Evolutionary conservation across 2,113 vertebrate species (phyloP).

Genomic region (Chiloscyllium plagiosum): DNA sequence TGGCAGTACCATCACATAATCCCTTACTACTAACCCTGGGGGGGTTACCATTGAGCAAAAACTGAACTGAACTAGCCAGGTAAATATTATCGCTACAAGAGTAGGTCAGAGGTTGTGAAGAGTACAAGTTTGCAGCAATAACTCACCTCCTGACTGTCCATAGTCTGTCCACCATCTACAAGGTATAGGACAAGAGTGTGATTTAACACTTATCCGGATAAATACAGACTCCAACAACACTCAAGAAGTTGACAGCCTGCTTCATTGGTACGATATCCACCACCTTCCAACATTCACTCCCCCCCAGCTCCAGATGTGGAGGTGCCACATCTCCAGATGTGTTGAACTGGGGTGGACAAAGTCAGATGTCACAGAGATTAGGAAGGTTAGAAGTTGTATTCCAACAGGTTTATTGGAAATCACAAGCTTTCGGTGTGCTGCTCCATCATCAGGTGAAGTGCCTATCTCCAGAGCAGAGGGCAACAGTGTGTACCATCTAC

Average conservation of each 20-base stretch:
- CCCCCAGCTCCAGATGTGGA: too few relatives aligned
- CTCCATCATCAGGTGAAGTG: too few relatives aligned
- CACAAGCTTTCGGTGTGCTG: too few relatives aligned
- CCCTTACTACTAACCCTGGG: neutral
- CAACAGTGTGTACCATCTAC: neutral
- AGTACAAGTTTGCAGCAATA: neutral
- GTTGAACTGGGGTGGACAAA: too few relatives aligned
- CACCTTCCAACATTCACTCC: neutral
- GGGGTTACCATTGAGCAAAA: neutral
- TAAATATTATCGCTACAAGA: neutral
- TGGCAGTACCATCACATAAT: neutral
- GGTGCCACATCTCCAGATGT: too few relatives aligned
- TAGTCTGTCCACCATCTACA: neutral
- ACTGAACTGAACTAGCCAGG: neutral
- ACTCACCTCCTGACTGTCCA: neutral
- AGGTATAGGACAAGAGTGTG: neutral
- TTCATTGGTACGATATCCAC: neutral
- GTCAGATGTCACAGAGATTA: too few relatives aligned
- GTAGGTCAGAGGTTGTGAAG: neutral
- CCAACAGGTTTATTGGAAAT: too few relatives aligned
- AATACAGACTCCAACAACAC: neutral
- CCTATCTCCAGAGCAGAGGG: neutral
- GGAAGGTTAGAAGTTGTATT: too few relatives aligned
- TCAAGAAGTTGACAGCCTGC: neutral
- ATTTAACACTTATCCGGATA: neutral